These are phyloP conservation scores for Digitonthophagus gazella DNA, from an alignment of 2,888 invertebrate genomes.

Conservation along the genomic window DNA sequence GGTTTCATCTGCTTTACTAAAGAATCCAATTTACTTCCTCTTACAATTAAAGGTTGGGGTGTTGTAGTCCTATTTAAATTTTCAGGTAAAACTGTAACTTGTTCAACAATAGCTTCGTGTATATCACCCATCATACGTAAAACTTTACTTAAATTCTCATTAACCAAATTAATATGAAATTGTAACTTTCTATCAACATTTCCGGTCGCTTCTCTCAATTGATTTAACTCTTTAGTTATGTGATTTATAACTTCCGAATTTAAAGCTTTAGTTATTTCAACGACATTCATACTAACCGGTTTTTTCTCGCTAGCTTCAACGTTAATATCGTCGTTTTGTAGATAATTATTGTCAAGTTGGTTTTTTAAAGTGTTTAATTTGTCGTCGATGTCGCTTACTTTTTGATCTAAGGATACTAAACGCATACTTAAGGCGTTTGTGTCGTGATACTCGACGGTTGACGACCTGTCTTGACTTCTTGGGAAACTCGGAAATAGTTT, in stretches of 20 bases:
- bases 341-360: conserved; percentile 78
- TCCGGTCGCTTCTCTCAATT: conserved; percentile 73
- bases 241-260: conserved; percentile 78
- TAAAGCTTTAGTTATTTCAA: conserved; percentile 81
- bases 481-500: conserved; percentile 60
- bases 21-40: conserved; percentile 74
- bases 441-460: conserved; percentile 36
- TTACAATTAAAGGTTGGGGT: conserved; percentile 60
- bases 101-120: conserved; percentile 80
- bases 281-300: conserved; percentile 77
- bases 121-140: conserved; percentile 77
- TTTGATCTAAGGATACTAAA: conserved; percentile 73
- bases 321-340: conserved; percentile 75
- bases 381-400: conserved; percentile 78
- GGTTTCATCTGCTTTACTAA: conserved; percentile 81
- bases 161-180: conserved; percentile 80
- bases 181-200: conserved; percentile 79
- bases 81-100: conserved; percentile 51
- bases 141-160: conserved; percentile 77
- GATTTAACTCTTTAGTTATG: conserved; percentile 77
- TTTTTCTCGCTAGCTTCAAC: conserved; percentile 87
- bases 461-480: conserved; percentile 22
- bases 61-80: conserved; percentile 56
- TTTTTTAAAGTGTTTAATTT: conserved; percentile 76
- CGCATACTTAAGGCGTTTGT: conserved; percentile 62